Base-by-base conservation (phyloP, 2,888 invertebrate genomes). In the Sipha maydis region DNA sequence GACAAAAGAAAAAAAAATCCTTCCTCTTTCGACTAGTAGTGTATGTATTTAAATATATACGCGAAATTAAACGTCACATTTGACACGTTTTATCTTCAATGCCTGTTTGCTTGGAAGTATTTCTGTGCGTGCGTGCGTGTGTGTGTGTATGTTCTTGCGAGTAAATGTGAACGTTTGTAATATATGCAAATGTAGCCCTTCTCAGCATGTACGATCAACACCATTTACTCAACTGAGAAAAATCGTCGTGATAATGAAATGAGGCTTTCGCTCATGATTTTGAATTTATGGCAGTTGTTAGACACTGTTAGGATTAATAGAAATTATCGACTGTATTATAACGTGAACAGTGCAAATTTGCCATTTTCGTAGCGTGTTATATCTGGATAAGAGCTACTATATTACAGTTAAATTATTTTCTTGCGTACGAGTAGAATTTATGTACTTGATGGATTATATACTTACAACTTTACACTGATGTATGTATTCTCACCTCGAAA, bases 21-120 rank as follows among this genome's bases (percentile, higher is more conserved):
- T 76, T 76, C 54, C 25, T 19, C 38, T 83, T 9, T 56, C 73
- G 31, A 14, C 34, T 21, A 21, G 19, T 34, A 48, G 14, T 14
- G 48, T 48, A 48, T 48, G 14, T 48, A 14, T 48, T 48, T 31
- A 31, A 31, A 17, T 78, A 5, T 73, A 67, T 82, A 56, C 56
- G 28, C 11, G 61, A 61, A 84, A 84, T 61, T 84, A 76, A 84
- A 84, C 84, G 84, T 84, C 61, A 41, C 38, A 19, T 83, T 83
- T 38, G 73, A 73, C n/a, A 9, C 4, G 19, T 34, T 25, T 83
- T 83, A 25, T 31, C 34, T 54, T 48, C 48, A 48, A 48, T 48
- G 3, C 48, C 14, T 14, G 48, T 48, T 48, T 14, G 11, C 41
- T 8, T 21, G 56, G 19, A 34, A 34, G 56, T 11, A 19, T 11